Conservation (phyloP, 2,113 vertebrate species). For the Xenus cinereus region DNA sequence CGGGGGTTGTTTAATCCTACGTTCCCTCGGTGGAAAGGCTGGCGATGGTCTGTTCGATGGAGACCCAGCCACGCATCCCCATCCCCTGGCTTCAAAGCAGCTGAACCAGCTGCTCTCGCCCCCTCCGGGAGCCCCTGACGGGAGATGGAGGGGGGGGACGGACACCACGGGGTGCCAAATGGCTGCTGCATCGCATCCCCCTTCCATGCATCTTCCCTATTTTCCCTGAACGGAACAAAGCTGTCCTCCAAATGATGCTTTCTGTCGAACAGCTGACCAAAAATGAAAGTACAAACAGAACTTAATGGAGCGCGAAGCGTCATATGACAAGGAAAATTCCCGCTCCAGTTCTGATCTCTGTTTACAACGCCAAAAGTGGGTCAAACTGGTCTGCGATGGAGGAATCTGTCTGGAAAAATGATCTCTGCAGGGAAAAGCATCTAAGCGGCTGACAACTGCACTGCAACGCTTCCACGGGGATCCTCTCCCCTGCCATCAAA, state of each 20-base stretch:
- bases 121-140: neutral
- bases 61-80: neutral
- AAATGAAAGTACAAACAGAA: constrained; percentile 44
- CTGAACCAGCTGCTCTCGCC: neutral
- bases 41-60: neutral
- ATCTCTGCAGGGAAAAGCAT: constrained; percentile 31
- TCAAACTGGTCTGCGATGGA: constrained; percentile 17
- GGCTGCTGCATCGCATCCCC: neutral
- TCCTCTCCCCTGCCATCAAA: neutral
- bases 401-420: neutral
- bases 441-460: neutral
- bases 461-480: neutral
- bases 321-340: constrained; percentile 57
- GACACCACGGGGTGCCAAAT: neutral
- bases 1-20: neutral
- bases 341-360: constrained; percentile 37
- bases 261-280: constrained; percentile 4
- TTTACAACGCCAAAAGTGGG: constrained; percentile 39
- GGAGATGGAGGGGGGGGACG: neutral
- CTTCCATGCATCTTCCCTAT: neutral
- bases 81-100: neutral
- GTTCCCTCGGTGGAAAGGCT: accelerated
- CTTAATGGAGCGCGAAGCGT: constrained; percentile 47
- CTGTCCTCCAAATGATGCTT: neutral
- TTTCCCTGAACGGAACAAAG: neutral